Conservation (phyloP, 2,888 invertebrate species). For the Artemia sp. region DNA sequence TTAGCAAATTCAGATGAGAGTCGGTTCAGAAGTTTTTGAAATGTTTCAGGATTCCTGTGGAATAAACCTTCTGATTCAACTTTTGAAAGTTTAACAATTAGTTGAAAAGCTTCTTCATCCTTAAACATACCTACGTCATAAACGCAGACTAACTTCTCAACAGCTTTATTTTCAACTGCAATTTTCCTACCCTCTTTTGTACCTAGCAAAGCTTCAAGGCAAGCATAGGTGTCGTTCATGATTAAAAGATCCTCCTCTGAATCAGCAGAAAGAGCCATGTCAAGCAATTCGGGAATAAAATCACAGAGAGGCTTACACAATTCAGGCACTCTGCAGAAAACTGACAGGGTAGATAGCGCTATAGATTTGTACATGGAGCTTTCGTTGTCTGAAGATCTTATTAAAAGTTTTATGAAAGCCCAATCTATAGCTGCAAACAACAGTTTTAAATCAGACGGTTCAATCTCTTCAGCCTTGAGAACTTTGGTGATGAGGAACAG, state of each 20-base stretch:
- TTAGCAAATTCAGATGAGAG: constrained; percentile 72
- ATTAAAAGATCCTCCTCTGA: constrained; percentile 61
- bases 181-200: constrained; percentile 57
- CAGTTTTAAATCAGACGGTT: constrained; percentile 49
- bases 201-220: constrained; percentile 28
- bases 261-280: constrained; percentile 63
- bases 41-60: constrained; percentile 38
- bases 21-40: constrained; percentile 62
- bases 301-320: constrained; percentile 63
- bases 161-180: constrained; percentile 55
- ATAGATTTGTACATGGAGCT: constrained; percentile 78
- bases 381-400: constrained; percentile 53
- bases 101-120: constrained; percentile 58
- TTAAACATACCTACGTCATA: constrained; percentile 74
- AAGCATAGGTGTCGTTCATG: constrained; percentile 40
- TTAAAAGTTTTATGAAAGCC: constrained; percentile 59
- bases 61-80: not conserved
- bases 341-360: constrained; percentile 66
- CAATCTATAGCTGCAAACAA: constrained; percentile 79
- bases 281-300: constrained; percentile 61
- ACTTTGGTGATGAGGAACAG: constrained; percentile 80
- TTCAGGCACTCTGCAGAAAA: constrained; percentile 64
- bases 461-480: constrained; percentile 64
- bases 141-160: constrained; percentile 44
- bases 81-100: constrained; percentile 10